Base-by-base conservation (phyloP, 1,140 invertebrate species). In the Dysdera silvatica region DNA sequence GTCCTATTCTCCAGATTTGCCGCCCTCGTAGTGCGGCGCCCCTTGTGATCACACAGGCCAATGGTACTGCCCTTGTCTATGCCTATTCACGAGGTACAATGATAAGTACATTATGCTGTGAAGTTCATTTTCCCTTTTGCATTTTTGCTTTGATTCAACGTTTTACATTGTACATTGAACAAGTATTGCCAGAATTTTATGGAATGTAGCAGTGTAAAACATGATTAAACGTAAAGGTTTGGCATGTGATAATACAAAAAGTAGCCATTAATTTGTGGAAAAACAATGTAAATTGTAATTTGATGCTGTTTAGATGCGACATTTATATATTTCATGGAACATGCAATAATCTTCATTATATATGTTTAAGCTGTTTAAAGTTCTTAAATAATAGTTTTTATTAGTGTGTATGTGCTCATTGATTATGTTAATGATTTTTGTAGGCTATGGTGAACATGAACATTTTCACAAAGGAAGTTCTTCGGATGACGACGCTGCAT, bases 401-500 rank as follows among this genome's bases (percentile, higher is more conserved):
- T 18, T 23, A 48, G 14, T 5, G 16, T 7, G 28, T 48, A 23
- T 48, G 23, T 48, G 14, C 16, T 48, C 14, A 20, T 24, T 48
- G 45, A 24, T 4, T 2, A 24, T 16, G 16, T 20, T 20, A 14
- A 31, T 16, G n/a, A 29, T 31, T 4, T 37, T 37, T 29, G 20
- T 31, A 65, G 55, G 55, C 35, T 58, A 47, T 33, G 54, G 48
- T 29, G 62, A 65, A 24, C 54, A 65, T 20, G 48, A 58, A 7
- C 51, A 12, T 47, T 58, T 65, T 48, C 54, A 65, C 14, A 58
- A 58, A 47, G 40, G 55, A 20, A 45, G 24, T 35, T 47, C 51
- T 16, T 68, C 67, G 4, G 66, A 63, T 18, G 67, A 68, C 12
- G 67, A 62, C 33, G 67, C 66, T 35, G 48, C 45, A 18, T 61